phyloP scores from a whole-genome alignment of 2,888 invertebrate species.

The Lepidochrysops patricia region DNA sequence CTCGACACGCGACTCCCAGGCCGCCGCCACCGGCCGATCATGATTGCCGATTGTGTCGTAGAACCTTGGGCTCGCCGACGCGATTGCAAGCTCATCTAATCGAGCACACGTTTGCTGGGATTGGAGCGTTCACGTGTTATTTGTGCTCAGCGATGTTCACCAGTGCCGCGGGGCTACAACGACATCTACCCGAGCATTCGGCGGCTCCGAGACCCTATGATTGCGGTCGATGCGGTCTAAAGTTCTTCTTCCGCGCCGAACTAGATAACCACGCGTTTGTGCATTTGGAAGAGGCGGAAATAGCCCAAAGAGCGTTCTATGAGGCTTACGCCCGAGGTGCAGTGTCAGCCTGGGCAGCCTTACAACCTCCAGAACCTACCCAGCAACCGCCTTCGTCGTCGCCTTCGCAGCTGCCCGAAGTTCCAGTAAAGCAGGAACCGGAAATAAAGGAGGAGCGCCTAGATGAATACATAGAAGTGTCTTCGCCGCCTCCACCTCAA shows the following conservation, averaged over 20 bases:
- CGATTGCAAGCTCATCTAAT: slow-evolving; percentile 84
- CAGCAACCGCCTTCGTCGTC: slow-evolving; percentile 27
- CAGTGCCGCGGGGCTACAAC: slow-evolving; percentile 85
- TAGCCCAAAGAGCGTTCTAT: slow-evolving; percentile 64
- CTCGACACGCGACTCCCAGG: slow-evolving; percentile 60
- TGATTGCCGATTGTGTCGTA: slow-evolving; percentile 87
- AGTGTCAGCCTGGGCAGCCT: slow-evolving; percentile 60
- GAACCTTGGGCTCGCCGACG: slow-evolving; percentile 83
- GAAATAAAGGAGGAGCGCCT: slow-evolving; percentile 64
- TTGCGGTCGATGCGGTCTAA: slow-evolving; percentile 86
- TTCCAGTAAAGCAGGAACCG: slow-evolving; percentile 47
- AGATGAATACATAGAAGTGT: slow-evolving; percentile 68
- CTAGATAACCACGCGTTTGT: slow-evolving; percentile 87
- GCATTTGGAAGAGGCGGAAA: slow-evolving; percentile 71
- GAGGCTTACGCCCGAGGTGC: slow-evolving; percentile 65
- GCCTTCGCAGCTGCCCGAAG: slow-evolving; percentile 34
- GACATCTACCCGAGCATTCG: slow-evolving; percentile 89
- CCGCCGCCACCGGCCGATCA: slow-evolving; percentile 59
- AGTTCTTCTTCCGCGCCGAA: slow-evolving; percentile 93
- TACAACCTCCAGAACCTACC: slow-evolving; percentile 45
- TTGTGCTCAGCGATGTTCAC: slow-evolving; percentile 91
- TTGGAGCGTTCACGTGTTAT: slow-evolving; percentile 89
- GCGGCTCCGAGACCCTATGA: slow-evolving; percentile 87
- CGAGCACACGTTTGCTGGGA: slow-evolving; percentile 93
- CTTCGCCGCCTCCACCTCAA: slow-evolving; percentile 52